Conservation (phyloP, 2,113 vertebrate genomes). For the Psilopogon haemacephalus region DNA sequence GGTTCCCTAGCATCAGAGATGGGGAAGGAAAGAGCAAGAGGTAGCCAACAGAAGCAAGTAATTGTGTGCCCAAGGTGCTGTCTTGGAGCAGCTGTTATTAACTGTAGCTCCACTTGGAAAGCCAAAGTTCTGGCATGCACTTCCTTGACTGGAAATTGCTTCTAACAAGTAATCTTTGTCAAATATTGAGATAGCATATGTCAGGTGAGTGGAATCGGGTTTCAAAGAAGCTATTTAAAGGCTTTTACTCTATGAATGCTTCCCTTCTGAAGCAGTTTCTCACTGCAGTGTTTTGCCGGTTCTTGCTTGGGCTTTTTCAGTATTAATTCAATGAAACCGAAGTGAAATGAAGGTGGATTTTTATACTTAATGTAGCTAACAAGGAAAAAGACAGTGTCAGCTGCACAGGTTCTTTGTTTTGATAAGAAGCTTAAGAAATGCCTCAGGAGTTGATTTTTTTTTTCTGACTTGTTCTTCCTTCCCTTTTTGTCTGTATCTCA, state of each 20-base stretch:
- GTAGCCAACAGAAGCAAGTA: neutral
- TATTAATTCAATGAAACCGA: neutral
- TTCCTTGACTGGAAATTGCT: neutral
- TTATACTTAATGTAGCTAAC: neutral
- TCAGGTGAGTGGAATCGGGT: slow-evolving; percentile 9
- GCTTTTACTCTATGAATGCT: neutral
- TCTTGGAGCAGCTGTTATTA: neutral
- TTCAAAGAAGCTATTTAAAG: slow-evolving; percentile 33
- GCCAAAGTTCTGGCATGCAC: neutral
- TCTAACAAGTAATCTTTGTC: slow-evolving; percentile 33
- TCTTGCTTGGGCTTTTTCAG: neutral
- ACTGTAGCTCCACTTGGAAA: neutral
- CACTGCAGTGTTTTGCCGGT: neutral
- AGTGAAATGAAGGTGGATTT: neutral
- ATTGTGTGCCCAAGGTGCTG: neutral
- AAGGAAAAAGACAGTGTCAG: neutral
- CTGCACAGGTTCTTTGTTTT: neutral
- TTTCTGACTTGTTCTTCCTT: neutral
- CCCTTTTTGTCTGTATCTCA: neutral
- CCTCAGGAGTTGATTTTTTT: neutral
- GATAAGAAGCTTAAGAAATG: neutral
- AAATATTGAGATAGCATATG: slow-evolving; percentile 19
- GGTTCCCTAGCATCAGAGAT: neutral
- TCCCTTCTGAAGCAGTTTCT: neutral
- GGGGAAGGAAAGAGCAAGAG: neutral